A percentile compares a stretch with the other conserved stretches of the same genome.
Conservation (phyloP, 2,113 vertebrate genomes). For the Bos taurus region DNA sequence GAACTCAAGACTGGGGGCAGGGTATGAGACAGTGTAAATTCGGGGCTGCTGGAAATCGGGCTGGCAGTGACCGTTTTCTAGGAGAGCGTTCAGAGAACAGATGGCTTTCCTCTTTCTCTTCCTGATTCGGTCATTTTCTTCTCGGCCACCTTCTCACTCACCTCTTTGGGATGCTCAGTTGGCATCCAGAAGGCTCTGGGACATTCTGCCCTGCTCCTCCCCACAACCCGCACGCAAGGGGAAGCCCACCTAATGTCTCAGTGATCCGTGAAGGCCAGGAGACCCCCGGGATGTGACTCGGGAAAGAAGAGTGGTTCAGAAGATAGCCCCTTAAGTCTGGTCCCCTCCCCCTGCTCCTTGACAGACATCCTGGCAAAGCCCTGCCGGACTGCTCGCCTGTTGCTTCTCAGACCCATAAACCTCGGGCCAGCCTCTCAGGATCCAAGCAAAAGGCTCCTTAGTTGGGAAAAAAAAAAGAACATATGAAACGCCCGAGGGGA, state of each 20-base stretch:
- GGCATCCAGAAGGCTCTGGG: not conserved
- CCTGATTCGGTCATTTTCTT: not conserved
- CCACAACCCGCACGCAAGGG: not conserved
- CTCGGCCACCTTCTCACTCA: not conserved
- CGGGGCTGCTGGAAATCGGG: not conserved
- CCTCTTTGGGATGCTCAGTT: not conserved
- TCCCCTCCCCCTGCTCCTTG: not conserved
- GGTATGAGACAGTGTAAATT: not conserved
- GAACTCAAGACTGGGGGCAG: not conserved
- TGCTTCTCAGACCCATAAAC: slow-evolving; percentile 5
- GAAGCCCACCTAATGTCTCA: not conserved
- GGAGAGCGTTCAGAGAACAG: not conserved
- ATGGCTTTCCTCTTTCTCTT: not conserved
- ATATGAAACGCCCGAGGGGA: not conserved
- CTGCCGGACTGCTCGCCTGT: slow-evolving; percentile 37
- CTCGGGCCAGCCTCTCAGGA: not conserved
- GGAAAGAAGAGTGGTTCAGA: not conserved
- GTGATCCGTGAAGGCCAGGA: not conserved
- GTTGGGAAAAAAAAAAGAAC: not conserved
- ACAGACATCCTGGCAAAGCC: not conserved
- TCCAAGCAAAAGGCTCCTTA: not conserved
- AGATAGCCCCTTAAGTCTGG: not conserved
- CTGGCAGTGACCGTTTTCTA: not conserved
- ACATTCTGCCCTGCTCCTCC: not conserved
- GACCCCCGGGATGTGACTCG: not conserved